Conservation (phyloP, 1,140 invertebrate species). For the Drosophila guanche region DNA sequence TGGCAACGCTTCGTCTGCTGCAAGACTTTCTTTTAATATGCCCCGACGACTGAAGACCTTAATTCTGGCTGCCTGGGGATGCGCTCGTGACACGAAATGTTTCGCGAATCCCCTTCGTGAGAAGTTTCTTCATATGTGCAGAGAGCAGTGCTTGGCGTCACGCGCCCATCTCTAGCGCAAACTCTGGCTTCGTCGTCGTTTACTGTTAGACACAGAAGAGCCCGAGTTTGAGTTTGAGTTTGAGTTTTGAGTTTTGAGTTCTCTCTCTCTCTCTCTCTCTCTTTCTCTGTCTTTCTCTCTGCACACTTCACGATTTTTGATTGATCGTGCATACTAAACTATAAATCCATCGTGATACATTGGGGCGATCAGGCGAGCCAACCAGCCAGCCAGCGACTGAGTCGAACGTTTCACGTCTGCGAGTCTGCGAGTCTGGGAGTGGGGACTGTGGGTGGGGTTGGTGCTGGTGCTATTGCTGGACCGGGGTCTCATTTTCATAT, state of each 20-base stretch:
- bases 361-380: constrained; percentile 83
- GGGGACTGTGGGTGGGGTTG: constrained; percentile 2
- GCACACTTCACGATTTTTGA: constrained; percentile 83
- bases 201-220: constrained; percentile 70
- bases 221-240: constrained; percentile 33
- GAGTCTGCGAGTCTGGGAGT: neutral
- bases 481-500: constrained; percentile 61
- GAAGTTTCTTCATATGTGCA: too few relatives aligned
- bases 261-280: too few relatives aligned
- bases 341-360: constrained; percentile 84
- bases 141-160: constrained; percentile 10
- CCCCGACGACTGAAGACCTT: constrained; percentile 49
- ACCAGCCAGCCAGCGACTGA: constrained; percentile 34
- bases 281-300: constrained; percentile 9
- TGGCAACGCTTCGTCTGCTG: constrained; percentile 74
- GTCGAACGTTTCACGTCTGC: too few relatives aligned
- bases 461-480: too few relatives aligned
- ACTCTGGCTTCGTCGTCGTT: constrained; percentile 26
- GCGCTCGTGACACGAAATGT: neutral
- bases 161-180: constrained; percentile 23
- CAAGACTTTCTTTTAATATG: constrained; percentile 79
- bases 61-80: constrained; percentile 13
- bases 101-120: too few relatives aligned
- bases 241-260: neutral
- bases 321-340: constrained; percentile 84